Percentiles rank a stretch among this genome's conserved stretches.
Evolutionary conservation across 37 sponge, comb jelly and placozoan species (phyloP).

Genomic region (Oscarella lobularis): DNA sequence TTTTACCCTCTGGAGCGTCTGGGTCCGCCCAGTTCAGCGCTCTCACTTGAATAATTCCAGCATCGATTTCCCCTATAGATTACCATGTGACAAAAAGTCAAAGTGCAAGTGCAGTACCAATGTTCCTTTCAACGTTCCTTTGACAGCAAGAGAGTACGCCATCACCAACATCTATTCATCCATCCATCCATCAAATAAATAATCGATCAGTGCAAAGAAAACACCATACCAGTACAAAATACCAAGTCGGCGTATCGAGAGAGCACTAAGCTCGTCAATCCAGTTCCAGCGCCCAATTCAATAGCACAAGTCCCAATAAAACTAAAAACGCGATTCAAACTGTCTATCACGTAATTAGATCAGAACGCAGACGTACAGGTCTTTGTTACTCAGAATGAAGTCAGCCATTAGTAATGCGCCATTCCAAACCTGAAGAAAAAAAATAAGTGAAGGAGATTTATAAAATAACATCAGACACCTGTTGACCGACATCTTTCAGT

Average conservation of each 20-base stretch:
- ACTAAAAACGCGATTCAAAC: too few species aligned
- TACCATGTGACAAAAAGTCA: too few species aligned
- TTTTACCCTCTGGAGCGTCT: not conserved
- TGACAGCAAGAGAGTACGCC: slow-evolving; percentile 8
- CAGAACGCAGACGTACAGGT: not conserved
- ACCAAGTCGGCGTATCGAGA: too few species aligned
- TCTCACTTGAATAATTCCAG: not conserved
- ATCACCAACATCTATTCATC: not conserved
- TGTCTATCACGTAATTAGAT: too few species aligned
- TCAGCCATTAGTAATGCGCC: slow-evolving; percentile 10
- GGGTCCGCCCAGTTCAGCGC: not conserved
- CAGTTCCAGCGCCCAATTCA: too few species aligned
- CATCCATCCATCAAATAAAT: too few species aligned
- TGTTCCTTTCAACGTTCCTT: not conserved
- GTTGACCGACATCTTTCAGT: slow-evolving; percentile 6
- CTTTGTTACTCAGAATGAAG: slow-evolving; percentile 6
- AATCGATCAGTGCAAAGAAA: too few species aligned
- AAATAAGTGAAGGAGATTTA: not conserved
- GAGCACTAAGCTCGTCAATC: slow-evolving; percentile 17
- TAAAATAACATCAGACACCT: not conserved
- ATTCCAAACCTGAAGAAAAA: slow-evolving; percentile 9
- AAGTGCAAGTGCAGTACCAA: too few species aligned
- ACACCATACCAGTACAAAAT: too few species aligned
- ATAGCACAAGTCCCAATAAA: too few species aligned
- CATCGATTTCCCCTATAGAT: slow-evolving; percentile 3